Base-by-base conservation (phyloP, 1,140 invertebrate genomes). In the Dreissena polymorpha region DNA sequence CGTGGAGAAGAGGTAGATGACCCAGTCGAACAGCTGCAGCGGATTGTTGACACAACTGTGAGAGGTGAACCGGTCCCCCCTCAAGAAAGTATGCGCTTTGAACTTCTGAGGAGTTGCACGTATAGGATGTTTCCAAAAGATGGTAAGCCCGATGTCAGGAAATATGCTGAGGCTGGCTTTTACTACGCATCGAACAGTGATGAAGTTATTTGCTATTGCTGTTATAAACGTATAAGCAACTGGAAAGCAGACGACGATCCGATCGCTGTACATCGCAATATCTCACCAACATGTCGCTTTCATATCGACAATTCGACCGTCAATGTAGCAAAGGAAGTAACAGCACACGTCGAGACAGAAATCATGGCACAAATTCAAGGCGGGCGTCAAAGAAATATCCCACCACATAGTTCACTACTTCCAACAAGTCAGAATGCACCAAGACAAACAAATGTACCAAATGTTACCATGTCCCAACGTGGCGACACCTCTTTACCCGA, bases 131-230 rank as follows among this genome's bases (percentile, higher is more conserved):
- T 55, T 53, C 76, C 67, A 10, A 71, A 39, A 49, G 51, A 63
- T 0, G 51, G 70, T 55, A 68, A 69, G 18, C 76, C 76, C 7
- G 69, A 39, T 23, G 65, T 63, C 23, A 79, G 51, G 18, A 70
- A 55, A 70, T 16, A 69, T 18, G 65, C 65, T 10, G 16, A 69
- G 57, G 75, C 75, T 57, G 75, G 75, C 21, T 78, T 78, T 69
- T 78, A 69, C 49, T 79, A 70, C 39, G 76, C 68, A 18, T 39
- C 49, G 53, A 64, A 14, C 29, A 55, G 25, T 0, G 76, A 79
- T 21, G 67, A 79, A 50, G 76, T 79, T 8, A 55, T 79, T 10
- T 79, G 76, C 23, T 79, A 76, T 8, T 39, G 76, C 50, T 79
- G 76, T 27, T 67, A 51, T 0, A 10, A 39, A 21, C 49, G 76